phyloP scores from a whole-genome alignment of 2,888 invertebrate species.

The Synergus umbraculus region DNA sequence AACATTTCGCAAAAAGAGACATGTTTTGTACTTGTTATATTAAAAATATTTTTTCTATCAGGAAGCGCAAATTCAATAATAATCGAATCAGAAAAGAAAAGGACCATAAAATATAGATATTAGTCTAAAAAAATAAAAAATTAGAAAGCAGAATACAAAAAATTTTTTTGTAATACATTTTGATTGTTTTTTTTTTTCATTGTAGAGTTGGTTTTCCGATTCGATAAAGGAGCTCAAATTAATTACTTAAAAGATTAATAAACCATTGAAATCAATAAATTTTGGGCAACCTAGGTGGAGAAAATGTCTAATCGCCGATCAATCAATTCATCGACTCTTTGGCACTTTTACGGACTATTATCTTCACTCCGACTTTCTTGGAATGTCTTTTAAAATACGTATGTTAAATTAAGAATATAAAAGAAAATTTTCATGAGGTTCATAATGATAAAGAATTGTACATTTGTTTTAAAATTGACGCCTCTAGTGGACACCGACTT shows the following conservation, averaged over 20 bases:
- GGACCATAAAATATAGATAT: background rate
- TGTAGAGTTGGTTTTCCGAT: background rate
- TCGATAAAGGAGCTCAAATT: background rate
- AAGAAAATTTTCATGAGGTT: background rate
- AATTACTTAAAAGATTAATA: background rate
- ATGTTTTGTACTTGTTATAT: background rate
- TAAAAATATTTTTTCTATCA: background rate
- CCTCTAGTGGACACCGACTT: background rate
- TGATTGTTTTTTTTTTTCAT: background rate
- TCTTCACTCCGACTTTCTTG: background rate
- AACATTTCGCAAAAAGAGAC: background rate
- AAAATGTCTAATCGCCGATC: constrained; percentile 9
- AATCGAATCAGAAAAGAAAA: background rate
- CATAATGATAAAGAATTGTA: constrained; percentile 12
- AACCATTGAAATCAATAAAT: background rate
- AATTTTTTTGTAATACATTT: background rate
- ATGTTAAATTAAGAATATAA: background rate
- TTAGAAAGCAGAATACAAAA: background rate
- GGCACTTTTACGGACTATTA: constrained; percentile 49
- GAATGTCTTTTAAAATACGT: background rate
- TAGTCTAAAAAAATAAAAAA: background rate
- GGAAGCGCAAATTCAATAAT: background rate
- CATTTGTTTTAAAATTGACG: constrained; percentile 7
- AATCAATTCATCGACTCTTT: constrained; percentile 44
- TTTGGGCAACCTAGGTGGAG: background rate